Conservation (phyloP, 2,113 vertebrate species). For the Toxotes chatareus region DNA sequence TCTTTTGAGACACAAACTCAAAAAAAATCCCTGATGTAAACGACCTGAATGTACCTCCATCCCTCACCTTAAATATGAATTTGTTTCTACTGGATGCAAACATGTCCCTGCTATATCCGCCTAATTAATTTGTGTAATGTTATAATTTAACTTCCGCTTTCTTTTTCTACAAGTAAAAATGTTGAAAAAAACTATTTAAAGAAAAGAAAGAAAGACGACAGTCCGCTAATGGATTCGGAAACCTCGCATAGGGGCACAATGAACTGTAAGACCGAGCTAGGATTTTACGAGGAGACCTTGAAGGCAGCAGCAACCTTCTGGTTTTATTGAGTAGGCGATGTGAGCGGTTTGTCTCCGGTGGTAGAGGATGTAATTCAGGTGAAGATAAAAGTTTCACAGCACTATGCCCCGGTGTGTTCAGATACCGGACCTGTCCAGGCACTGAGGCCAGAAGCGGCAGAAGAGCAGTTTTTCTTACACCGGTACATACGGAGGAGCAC, state of each 20-base stretch:
- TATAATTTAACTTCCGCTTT: too few relatives aligned
- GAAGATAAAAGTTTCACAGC: neutral
- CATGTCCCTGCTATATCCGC: too few relatives aligned
- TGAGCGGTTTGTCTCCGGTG: neutral
- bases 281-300: neutral
- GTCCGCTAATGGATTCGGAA: too few relatives aligned
- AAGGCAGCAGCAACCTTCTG: slow-evolving; percentile 14
- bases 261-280: accelerated
- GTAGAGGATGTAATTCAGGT: neutral
- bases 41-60: too few relatives aligned
- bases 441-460: neutral
- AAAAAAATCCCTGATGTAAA: too few relatives aligned
- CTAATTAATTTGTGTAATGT: too few relatives aligned
- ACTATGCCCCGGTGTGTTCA: neutral
- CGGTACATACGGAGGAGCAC: neutral
- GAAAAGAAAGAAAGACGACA: too few relatives aligned
- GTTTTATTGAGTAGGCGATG: neutral
- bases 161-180: too few relatives aligned
- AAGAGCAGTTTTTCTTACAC: neutral
- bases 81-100: too few relatives aligned
- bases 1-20: too few relatives aligned
- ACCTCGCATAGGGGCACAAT: neutral
- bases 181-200: too few relatives aligned
- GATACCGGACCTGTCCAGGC: neutral
- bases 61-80: too few relatives aligned